Evolutionary conservation across 1,140 invertebrate species (phyloP).

Genomic region (Aplysia californica): DNA sequence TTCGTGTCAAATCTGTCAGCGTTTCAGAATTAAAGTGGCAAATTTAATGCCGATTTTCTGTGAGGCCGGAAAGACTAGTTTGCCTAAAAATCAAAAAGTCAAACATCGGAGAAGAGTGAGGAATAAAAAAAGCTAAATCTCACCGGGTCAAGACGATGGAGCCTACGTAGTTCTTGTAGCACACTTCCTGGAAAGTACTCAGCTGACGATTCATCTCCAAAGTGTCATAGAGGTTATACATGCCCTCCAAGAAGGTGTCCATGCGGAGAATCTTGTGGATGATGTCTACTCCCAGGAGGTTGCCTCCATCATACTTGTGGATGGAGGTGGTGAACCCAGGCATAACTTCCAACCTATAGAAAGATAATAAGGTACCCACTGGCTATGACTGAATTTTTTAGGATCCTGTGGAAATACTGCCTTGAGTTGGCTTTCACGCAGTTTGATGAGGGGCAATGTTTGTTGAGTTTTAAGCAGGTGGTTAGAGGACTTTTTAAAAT

Average conservation of each 20-base stretch:
- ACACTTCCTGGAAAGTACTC: constrained; percentile 70
- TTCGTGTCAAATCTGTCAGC: too few relatives aligned
- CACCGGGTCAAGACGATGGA: constrained; percentile 81
- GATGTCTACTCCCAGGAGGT: constrained; percentile 87
- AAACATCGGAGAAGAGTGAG: too few relatives aligned
- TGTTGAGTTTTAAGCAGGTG: too few relatives aligned
- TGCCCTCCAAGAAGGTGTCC: constrained; percentile 80
- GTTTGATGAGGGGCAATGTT: too few relatives aligned
- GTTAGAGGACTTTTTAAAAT: too few relatives aligned
- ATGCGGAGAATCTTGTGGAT: constrained; percentile 84
- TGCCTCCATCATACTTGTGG: constrained; percentile 83
- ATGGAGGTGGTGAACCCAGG: constrained; percentile 86
- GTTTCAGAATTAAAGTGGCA: too few relatives aligned
- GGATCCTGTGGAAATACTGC: too few relatives aligned
- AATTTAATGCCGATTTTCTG: too few relatives aligned
- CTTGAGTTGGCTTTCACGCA: too few relatives aligned
- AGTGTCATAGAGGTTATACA: constrained; percentile 70
- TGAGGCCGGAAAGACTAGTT: too few relatives aligned
- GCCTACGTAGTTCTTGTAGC: constrained; percentile 75
- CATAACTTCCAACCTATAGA: constrained; percentile 81
- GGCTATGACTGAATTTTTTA: too few relatives aligned
- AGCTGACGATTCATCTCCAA: constrained; percentile 51
- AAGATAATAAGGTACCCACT: not conserved
- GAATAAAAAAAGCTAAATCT: constrained; percentile 18
- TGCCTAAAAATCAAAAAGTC: too few relatives aligned